A percentile compares a stretch with the other conserved stretches of the same genome.
These are phyloP conservation scores for Phylloscopus trochilus DNA, from an alignment of 2,113 vertebrate genomes.

Conservation along the genomic window DNA sequence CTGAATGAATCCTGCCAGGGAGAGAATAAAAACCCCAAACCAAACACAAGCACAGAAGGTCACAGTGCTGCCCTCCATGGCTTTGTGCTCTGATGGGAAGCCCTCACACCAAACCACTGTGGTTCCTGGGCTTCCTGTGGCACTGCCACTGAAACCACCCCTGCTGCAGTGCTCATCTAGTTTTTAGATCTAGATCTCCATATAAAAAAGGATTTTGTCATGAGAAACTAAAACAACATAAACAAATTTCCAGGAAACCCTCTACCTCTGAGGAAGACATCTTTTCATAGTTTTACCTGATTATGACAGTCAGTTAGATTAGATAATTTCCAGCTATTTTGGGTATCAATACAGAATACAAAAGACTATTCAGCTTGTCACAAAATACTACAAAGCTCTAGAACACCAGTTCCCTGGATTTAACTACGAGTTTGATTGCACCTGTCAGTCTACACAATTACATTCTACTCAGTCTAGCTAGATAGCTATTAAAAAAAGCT, in stretches of 20 bases:
- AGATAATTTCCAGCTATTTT: not conserved
- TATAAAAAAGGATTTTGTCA: not conserved
- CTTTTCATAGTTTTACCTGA: not conserved
- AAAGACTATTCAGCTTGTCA: not conserved
- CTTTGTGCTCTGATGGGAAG: not conserved
- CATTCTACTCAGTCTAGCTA: not conserved
- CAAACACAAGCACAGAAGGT: not conserved
- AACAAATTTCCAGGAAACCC: not conserved
- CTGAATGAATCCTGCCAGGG: not conserved
- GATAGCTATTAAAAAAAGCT: not conserved
- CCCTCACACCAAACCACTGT: accelerated
- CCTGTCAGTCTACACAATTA: not conserved
- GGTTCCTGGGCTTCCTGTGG: not conserved
- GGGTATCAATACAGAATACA: not conserved
- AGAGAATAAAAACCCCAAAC: not conserved
- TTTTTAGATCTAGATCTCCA: not conserved
- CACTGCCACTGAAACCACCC: not conserved
- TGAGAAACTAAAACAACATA: not conserved
- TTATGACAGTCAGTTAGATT: not conserved
- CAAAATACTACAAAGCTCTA: not conserved
- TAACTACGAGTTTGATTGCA: not conserved
- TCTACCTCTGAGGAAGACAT: not conserved
- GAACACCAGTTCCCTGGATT: not conserved
- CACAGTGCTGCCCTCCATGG: not conserved
- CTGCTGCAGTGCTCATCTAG: not conserved